Evolutionary conservation across 2,888 invertebrate species (phyloP).

Genomic region (Alloscopus bannaensis): DNA sequence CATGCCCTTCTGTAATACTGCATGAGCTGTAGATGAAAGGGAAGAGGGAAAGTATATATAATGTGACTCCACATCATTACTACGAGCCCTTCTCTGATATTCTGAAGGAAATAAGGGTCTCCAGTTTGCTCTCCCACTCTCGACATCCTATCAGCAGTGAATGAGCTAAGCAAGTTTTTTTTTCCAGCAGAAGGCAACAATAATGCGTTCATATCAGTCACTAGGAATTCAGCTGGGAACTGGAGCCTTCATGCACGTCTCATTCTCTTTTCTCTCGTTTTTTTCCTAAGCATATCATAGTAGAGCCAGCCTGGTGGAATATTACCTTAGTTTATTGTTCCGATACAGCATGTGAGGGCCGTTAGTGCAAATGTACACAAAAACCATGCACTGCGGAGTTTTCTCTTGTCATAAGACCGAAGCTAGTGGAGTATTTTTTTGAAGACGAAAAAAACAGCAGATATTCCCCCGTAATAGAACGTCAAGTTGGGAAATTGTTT

Average conservation of each 20-base stretch:
- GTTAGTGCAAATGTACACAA: too few species aligned
- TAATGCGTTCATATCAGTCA: constrained; percentile 38
- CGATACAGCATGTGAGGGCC: background rate
- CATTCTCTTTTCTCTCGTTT: background rate
- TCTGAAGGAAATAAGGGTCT: constrained; percentile 52
- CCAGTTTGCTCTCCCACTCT: too few species aligned
- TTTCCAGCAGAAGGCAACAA: background rate
- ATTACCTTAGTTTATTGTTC: constrained; percentile 4
- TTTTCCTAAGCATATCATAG: background rate
- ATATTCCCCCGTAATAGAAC: too few species aligned
- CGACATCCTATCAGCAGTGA: constrained; percentile 6
- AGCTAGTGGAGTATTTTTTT: too few species aligned
- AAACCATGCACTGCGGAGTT: too few species aligned
- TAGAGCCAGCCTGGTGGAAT: too few species aligned
- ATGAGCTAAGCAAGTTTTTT: background rate
- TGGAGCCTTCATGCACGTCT: background rate
- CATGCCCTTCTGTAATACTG: constrained; percentile 12
- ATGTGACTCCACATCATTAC: constrained; percentile 47
- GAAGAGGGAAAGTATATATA: constrained; percentile 36
- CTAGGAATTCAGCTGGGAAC: constrained; percentile 41
- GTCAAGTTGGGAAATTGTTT: constrained; percentile 27
- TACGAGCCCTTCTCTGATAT: constrained; percentile 49
- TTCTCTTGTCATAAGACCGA: too few species aligned
- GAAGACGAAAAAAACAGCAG: too few species aligned
- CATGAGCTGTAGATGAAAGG: constrained; percentile 12